phyloP scores from a whole-genome alignment of 1,140 invertebrate species.

The Harpegnathos saltator region DNA sequence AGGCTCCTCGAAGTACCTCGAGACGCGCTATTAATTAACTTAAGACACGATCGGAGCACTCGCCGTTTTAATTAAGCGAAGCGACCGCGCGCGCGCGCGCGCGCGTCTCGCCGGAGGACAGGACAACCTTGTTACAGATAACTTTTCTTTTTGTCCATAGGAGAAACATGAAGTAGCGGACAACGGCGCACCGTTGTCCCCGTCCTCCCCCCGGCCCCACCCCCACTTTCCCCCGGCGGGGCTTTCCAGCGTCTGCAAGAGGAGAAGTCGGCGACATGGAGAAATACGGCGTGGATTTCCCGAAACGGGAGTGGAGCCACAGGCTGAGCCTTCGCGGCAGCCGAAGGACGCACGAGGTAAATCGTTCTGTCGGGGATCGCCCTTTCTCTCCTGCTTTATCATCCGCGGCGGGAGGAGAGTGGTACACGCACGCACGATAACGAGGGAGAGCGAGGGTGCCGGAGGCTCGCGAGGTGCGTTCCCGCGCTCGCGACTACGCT shows the following conservation, averaged over 20 bases:
- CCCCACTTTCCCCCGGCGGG: too few species aligned
- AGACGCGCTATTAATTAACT: conserved; percentile 14
- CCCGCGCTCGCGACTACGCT: too few species aligned
- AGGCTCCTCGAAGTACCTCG: background rate
- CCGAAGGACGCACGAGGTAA: conserved; percentile 84
- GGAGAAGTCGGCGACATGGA: conserved; percentile 63
- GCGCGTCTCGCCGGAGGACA: background rate
- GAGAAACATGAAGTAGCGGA: conserved; percentile 75
- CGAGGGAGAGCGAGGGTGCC: background rate
- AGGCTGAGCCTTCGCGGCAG: conserved; percentile 87
- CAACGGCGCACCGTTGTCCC: conserved; percentile 51
- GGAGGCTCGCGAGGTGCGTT: conserved; percentile 1
- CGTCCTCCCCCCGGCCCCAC: too few species aligned
- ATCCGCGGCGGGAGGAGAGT: too few species aligned
- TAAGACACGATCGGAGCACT: background rate
- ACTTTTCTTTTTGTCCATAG: conserved; percentile 50
- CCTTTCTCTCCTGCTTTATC: too few species aligned
- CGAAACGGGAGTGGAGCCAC: conserved; percentile 87
- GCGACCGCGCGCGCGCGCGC: too few species aligned
- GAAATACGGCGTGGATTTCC: conserved; percentile 83
- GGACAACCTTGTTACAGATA: background rate
- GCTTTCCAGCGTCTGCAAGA: conserved; percentile 50
- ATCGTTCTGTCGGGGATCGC: background rate
- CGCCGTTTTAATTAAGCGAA: background rate
- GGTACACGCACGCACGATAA: too few species aligned